These are phyloP conservation scores for Archaeoteleia sp. DNA, from an alignment of 2,888 invertebrate species.

Conservation along the genomic window DNA sequence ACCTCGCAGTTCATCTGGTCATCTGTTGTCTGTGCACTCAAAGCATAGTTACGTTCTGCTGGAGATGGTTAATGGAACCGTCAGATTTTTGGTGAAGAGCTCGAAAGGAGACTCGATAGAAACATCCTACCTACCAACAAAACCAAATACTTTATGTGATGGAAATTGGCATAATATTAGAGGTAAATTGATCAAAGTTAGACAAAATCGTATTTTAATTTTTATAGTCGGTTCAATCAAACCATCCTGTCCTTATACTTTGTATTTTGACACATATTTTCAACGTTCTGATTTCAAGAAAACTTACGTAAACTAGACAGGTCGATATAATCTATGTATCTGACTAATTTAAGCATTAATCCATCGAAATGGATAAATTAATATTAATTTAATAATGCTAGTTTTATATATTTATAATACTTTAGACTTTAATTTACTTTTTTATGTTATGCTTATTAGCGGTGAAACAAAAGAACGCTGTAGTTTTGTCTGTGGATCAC, in stretches of 20 bases:
- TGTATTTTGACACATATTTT: too few species aligned
- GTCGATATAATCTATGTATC: background rate
- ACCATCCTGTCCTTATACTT: too few species aligned
- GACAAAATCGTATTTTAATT: too few species aligned
- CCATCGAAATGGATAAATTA: too few species aligned
- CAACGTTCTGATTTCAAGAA: too few species aligned
- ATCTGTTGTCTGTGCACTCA: slow-evolving; percentile 91
- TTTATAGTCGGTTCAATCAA: too few species aligned
- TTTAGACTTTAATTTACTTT: too few species aligned
- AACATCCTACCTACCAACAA: slow-evolving; percentile 81
- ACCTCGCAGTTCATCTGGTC: slow-evolving; percentile 88
- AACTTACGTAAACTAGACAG: too few species aligned
- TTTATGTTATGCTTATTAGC: slow-evolving; percentile 75
- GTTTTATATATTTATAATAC: too few species aligned
- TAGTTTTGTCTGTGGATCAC: slow-evolving; percentile 90
- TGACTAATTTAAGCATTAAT: background rate
- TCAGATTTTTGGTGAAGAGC: slow-evolving; percentile 89
- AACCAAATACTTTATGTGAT: slow-evolving; percentile 88
- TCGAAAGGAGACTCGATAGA: slow-evolving; percentile 85
- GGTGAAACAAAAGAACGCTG: slow-evolving; percentile 92
- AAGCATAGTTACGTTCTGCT: slow-evolving; percentile 84
- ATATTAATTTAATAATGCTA: too few species aligned
- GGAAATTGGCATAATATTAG: slow-evolving; percentile 95
- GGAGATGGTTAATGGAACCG: slow-evolving; percentile 90
- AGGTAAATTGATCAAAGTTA: too few species aligned